Base-by-base conservation (phyloP, 2,888 invertebrate species). In the Phasia obesa region DNA sequence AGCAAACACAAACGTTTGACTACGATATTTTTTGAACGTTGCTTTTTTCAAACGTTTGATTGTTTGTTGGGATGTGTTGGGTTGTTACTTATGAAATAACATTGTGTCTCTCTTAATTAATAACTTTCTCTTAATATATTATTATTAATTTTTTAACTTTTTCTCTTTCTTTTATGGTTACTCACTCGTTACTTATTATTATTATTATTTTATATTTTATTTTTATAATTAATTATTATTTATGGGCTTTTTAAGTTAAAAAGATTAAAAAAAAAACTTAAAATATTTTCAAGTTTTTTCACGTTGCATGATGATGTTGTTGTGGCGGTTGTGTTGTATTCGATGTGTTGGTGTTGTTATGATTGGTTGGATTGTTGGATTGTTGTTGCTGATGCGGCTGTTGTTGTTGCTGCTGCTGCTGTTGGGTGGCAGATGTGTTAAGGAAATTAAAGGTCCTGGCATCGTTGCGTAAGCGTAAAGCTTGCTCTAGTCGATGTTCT, bases 401-500 rank as follows among this genome's bases (percentile, higher is more conserved):
- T 25, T 49, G 74, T 51, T 74, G 74, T 11, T 64, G 75, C 17
- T 51, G 51, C 9, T 73, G 74, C 13, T 59, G 76, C 53, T 74
- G 77, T 4, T 64, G 70, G 86, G 86, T 93, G 25, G 85, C 84
- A 88, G 92, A 88, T 23, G 71, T 21, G 35, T 65, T 78, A 87
- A 95, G 94, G 89, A 96, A 96, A 59, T 96, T 96, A 84, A 96
- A 91, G 89, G 96, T 94, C 86, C 96, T 93, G 2, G 96, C 96
- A 88, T 96, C 96, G 85, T 94, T 94, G 90, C 96, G 96, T 87
- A 97, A 93, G 88, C 96, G 94, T 86, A 97, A 91, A 42, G 96
- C 96, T 88, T 97, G 96, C 88, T 96, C 96, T 88, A 97, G 90
- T 87, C 96, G 93, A 90, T 96, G 96, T 87, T 96, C 96, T 86